phyloP scores from a whole-genome alignment of 2,888 invertebrate species.

The Drosophila maculinotata region DNA sequence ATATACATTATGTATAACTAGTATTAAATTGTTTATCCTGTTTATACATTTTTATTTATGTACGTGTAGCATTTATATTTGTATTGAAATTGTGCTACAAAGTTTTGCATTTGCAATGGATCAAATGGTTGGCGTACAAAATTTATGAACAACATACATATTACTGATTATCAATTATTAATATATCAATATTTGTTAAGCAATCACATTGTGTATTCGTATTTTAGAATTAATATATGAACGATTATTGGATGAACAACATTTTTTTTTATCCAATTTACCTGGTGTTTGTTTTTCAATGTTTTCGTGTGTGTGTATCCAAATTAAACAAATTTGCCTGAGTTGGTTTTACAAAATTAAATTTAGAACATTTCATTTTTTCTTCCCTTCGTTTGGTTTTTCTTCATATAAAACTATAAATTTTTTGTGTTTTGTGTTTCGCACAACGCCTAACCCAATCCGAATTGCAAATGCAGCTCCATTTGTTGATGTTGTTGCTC shows the following conservation, averaged over 20 bases:
- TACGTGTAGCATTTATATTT: conserved; percentile 31
- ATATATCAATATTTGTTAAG: conserved; percentile 24
- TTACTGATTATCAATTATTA: neutral
- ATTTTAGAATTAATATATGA: conserved; percentile 58
- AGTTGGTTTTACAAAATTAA: conserved; percentile 29
- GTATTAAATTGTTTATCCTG: conserved; percentile 14
- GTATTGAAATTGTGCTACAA: conserved; percentile 49
- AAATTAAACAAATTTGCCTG: conserved; percentile 28
- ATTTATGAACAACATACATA: conserved; percentile 24
- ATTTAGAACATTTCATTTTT: conserved; percentile 3
- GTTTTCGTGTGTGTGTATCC: conserved; percentile 5
- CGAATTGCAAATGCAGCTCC: conserved; percentile 1
- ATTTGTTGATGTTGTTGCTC: neutral
- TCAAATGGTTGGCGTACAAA: conserved; percentile 32
- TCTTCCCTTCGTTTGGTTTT: neutral
- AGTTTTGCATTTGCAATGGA: conserved; percentile 29
- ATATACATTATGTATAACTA: conserved; percentile 21
- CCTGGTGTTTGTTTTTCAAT: conserved; percentile 14
- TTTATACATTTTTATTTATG: conserved; percentile 26
- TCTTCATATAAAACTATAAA: neutral
- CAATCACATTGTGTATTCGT: conserved; percentile 56
- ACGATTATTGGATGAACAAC: conserved; percentile 32
- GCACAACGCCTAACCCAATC: conserved; percentile 12
- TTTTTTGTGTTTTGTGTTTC: conserved; percentile 1
- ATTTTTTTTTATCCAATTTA: conserved; percentile 32